Base-by-base conservation (phyloP, 2,113 vertebrate genomes). In the Protobothrops mucrosquamatus region DNA sequence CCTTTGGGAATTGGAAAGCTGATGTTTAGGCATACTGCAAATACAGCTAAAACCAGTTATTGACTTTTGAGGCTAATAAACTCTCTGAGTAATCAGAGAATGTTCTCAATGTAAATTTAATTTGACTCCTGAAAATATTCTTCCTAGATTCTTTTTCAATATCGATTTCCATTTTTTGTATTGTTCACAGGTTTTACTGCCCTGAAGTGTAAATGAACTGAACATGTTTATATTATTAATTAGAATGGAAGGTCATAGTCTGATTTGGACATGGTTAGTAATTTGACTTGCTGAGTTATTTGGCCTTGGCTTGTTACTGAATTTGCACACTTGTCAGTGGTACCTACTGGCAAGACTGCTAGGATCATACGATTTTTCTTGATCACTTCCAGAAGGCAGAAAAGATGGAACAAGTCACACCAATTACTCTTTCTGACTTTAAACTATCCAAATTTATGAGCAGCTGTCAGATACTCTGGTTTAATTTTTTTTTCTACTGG, bases 201-300 rank as follows among this genome's bases (percentile, higher is more conserved):
- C 92, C 51, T 12, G 51, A 20, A 95, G 88, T 57, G 22, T 10
- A 69, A 90, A 90, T 86, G 91, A 95, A 56, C 91, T 6, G 86
- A 87, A 69, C 24, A 14, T 61, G 87, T 23, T 85, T 74, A 55
- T 91, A 85, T n/a, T 94, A 94, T 22, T 96, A 89, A 96, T 96
- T 92, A 92, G 22, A 0, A n/a, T 56, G 34, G 11, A 2, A 0
- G 87, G 29, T 39, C 9, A 0, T 3, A 43, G 90, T 87, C 89
- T 0, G 0, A 24, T 22, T 69, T 34, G 91, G 61, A 94, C 91
- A 91, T 85, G 61, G 91, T 86, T 95, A 26, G 88, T 91, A 15
- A 93, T 59, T 22, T 89, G 54, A 26, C 14, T 74, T n/a, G 22
- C 48, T 90, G 87, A 23, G 59, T n/a, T 0, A 0, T 81, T 46